phyloP scores from a whole-genome alignment of 2,888 invertebrate species.

The Zonitis immaculata region DNA sequence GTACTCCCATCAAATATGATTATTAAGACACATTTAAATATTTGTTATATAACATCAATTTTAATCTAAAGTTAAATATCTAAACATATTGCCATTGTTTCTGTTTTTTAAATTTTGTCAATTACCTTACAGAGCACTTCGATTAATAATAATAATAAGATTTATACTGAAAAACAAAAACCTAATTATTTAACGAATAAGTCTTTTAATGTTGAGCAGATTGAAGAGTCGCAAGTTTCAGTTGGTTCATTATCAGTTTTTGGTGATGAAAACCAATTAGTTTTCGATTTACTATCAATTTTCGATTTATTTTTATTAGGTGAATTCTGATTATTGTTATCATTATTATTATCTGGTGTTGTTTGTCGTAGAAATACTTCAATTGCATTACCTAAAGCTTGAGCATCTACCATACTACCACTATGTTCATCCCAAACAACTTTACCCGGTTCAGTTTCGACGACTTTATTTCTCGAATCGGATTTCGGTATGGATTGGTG shows the following conservation, averaged over 20 bases:
- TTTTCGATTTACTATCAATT: conserved; percentile 31
- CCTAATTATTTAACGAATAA: conserved; percentile 71
- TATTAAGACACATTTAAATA: conserved; percentile 40
- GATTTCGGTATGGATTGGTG: conserved; percentile 59
- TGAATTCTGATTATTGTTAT: conserved; percentile 6
- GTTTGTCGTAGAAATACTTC: conserved; percentile 72
- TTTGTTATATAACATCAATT: conserved; percentile 35
- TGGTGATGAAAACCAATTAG: conserved; percentile 54
- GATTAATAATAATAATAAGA: conserved; percentile 4
- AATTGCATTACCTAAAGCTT: conserved; percentile 76
- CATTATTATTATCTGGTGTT: conserved; percentile 48
- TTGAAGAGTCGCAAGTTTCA: conserved; percentile 72
- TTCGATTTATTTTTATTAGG: conserved; percentile 17
- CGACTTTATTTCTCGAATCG: conserved; percentile 27
- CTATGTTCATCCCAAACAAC: conserved; percentile 73
- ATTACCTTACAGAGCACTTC: conserved; percentile 19
- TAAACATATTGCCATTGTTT: conserved; percentile 16
- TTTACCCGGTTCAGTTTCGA: conserved; percentile 46
- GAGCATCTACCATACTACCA: conserved; percentile 74
- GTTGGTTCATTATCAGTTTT: conserved; percentile 63
- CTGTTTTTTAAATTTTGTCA: neutral
- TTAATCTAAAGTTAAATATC: conserved; percentile 3
- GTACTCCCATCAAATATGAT: conserved; percentile 32
- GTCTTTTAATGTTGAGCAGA: conserved; percentile 80
- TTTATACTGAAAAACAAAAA: neutral